These are phyloP conservation scores for Anoura caudifer DNA, from an alignment of 2,113 vertebrate species.

Conservation along the genomic window DNA sequence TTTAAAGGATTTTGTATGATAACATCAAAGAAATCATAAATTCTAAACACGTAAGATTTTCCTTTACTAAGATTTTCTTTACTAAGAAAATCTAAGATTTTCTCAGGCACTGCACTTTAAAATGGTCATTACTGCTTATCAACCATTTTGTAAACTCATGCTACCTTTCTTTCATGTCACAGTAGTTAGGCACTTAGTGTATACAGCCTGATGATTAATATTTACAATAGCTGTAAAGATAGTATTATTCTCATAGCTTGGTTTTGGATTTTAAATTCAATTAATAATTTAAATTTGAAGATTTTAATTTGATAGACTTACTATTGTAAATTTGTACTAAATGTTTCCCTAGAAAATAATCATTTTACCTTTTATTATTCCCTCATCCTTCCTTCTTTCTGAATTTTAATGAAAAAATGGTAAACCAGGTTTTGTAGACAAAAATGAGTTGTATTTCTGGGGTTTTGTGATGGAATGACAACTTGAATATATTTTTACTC, in stretches of 20 bases:
- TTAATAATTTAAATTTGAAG: background rate
- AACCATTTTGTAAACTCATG: background rate
- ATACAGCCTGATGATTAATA: background rate
- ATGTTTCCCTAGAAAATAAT: background rate
- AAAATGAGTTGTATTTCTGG: background rate
- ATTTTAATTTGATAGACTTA: background rate
- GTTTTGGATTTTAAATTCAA: background rate
- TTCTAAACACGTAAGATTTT: no score
- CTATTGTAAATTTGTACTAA: background rate
- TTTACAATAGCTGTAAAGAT: background rate
- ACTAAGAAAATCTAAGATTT: no score
- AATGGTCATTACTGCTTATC: background rate
- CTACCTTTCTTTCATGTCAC: background rate
- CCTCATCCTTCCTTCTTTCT: background rate
- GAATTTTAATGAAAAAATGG: background rate
- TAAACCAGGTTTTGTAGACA: background rate
- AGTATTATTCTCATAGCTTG: background rate
- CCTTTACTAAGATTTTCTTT: background rate
- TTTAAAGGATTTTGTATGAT: background rate
- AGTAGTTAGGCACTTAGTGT: background rate
- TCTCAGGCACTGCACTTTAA: background rate
- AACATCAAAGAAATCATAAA: background rate
- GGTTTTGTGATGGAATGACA: background rate
- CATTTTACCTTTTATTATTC: background rate
- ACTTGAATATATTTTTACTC: background rate